These are phyloP conservation scores for Lycopodina hypogea DNA, from an alignment of 37 sponge, comb jelly and placozoan genomes.

Conservation along the genomic window DNA sequence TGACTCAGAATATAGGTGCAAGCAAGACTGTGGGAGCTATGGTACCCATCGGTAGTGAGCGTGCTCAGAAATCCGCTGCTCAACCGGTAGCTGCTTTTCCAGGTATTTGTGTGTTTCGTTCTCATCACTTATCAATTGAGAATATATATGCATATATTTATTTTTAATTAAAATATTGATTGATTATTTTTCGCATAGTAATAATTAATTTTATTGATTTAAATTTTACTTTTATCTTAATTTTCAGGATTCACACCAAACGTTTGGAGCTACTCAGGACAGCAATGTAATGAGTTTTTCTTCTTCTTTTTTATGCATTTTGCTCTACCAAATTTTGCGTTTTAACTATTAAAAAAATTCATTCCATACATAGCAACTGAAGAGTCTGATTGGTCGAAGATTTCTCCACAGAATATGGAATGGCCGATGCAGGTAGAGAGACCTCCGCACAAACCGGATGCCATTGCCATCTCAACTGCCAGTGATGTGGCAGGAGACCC, in stretches of 20 bases:
- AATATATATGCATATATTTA: not conserved
- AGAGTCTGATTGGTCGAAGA: constrained; percentile 49
- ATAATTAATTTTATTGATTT: not conserved
- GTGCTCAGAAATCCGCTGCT: constrained; percentile 51
- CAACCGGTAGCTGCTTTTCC: constrained; percentile 6
- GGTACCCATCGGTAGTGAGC: constrained; percentile 76
- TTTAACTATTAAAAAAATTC: not conserved
- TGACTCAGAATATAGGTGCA: not conserved
- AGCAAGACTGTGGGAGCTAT: not conserved
- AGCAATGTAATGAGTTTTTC: constrained; percentile 12
- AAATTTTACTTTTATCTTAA: not conserved
- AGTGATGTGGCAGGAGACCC: constrained; percentile 23
- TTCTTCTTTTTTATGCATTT: too few relatives aligned
- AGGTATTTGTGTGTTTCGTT: constrained; percentile 35
- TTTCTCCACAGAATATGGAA: constrained; percentile 5
- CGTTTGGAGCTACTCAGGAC: constrained; percentile 46
- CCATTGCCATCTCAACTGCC: not conserved
- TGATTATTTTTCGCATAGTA: too few relatives aligned
- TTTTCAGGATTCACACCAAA: constrained; percentile 14
- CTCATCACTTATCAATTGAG: too few relatives aligned
- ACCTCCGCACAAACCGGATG: not conserved
- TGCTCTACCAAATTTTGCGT: not conserved
- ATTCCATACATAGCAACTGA: constrained; percentile 9
- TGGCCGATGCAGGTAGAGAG: constrained; percentile 2
- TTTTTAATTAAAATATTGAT: not conserved